phyloP scores from a whole-genome alignment of 2,113 vertebrate genomes.

The Micromys minutus region DNA sequence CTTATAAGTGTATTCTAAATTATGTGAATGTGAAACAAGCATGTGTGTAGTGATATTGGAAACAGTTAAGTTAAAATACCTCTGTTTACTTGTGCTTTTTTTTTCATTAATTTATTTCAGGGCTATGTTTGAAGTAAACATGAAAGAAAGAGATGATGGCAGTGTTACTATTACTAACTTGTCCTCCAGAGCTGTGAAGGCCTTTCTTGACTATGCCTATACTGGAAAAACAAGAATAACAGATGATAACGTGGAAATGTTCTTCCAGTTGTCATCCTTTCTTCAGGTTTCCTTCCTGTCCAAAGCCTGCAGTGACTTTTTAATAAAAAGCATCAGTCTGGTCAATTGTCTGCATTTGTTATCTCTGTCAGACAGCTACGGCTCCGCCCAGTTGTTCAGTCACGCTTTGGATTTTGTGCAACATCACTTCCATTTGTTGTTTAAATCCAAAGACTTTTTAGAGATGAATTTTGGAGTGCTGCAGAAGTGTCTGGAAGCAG shows the following conservation, averaged over 20 bases:
- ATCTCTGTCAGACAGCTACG: slow-evolving; percentile 94
- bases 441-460: slow-evolving; percentile 92
- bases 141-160: slow-evolving; percentile 95
- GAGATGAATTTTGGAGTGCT: slow-evolving; percentile 93
- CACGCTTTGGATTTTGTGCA: slow-evolving; percentile 91
- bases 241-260: slow-evolving; percentile 94
- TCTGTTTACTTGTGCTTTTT: slow-evolving; percentile 65
- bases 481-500: slow-evolving; percentile 90
- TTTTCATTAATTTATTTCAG: slow-evolving; percentile 86
- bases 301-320: slow-evolving; percentile 96
- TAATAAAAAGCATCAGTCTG: slow-evolving; percentile 93
- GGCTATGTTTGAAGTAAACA: slow-evolving; percentile 98
- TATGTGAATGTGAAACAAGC: slow-evolving; percentile 11
- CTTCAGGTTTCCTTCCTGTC: slow-evolving; percentile 94
- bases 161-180: slow-evolving; percentile 94
- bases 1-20: slow-evolving; percentile 42
- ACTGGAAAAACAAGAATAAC: slow-evolving; percentile 94
- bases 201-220: slow-evolving; percentile 98
- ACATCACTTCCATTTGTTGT: slow-evolving; percentile 90
- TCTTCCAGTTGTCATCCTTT: slow-evolving; percentile 97
- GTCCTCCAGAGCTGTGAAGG: slow-evolving; percentile 89
- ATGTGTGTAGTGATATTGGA: slow-evolving; percentile 7
- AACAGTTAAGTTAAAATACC: slow-evolving; percentile 14
- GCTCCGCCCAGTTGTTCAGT: slow-evolving; percentile 89
- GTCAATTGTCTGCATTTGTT: slow-evolving; percentile 94